phyloP scores from a whole-genome alignment of 1,140 invertebrate species.

The Meloidogyne exigua region DNA sequence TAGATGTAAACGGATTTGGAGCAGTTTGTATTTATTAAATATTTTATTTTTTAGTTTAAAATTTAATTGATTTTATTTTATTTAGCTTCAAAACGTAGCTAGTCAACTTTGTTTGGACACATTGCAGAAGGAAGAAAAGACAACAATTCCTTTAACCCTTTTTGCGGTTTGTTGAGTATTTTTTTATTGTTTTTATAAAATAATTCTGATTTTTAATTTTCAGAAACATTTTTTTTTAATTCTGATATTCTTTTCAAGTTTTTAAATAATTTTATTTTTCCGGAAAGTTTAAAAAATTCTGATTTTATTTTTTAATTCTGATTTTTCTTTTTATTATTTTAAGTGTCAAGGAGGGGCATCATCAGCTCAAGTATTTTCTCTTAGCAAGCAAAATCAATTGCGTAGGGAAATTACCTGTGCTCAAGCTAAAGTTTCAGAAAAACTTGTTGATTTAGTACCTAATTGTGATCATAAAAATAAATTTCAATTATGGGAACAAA shows the following conservation, averaged over 20 bases:
- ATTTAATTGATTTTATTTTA: background rate
- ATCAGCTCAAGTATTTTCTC: slow-evolving; percentile 58
- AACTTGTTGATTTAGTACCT: slow-evolving; percentile 22
- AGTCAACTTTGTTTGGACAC: slow-evolving; percentile 58
- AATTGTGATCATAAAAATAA: background rate
- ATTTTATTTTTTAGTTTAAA: background rate
- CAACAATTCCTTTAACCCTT: slow-evolving; percentile 47
- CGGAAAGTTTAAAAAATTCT: background rate
- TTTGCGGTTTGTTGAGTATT: background rate
- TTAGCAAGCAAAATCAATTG: slow-evolving; percentile 52
- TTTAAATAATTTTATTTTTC: background rate
- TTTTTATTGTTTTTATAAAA: background rate
- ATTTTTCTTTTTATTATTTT: background rate
- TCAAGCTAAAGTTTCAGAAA: slow-evolving; percentile 21
- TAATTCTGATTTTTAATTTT: background rate
- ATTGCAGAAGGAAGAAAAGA: slow-evolving; percentile 58
- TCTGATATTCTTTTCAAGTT: background rate
- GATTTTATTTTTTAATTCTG: background rate
- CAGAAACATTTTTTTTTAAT: background rate
- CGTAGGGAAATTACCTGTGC: slow-evolving; percentile 56
- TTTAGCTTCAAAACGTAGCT: slow-evolving; percentile 49
- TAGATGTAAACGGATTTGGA: slow-evolving; percentile 75
- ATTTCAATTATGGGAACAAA: slow-evolving; percentile 44
- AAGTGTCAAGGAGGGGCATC: slow-evolving; percentile 57
- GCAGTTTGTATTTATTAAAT: slow-evolving; percentile 65